These are phyloP conservation scores for Arenicola marina DNA, from an alignment of 2,888 invertebrate species.

Conservation along the genomic window DNA sequence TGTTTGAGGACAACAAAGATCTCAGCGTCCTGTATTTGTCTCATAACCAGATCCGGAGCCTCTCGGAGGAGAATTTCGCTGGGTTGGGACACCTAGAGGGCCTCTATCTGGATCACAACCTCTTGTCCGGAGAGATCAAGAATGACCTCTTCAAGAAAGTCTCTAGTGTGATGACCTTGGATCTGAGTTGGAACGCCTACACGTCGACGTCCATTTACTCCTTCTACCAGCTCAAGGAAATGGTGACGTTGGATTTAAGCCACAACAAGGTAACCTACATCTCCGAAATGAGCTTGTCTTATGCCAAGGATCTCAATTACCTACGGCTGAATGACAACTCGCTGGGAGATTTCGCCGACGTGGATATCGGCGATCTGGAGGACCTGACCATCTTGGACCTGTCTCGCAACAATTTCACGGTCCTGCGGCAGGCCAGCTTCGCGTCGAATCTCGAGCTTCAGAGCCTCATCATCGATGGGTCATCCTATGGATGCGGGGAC, in stretches of 20 bases:
- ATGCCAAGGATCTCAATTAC: neutral
- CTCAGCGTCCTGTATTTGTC: neutral
- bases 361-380: neutral
- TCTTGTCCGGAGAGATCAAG: neutral
- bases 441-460: no score
- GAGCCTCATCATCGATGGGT: no score
- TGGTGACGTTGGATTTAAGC: neutral
- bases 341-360: neutral
- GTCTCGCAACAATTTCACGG: neutral
- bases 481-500: no score
- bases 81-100: neutral
- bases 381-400: neutral
- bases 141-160: neutral
- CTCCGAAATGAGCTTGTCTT: neutral
- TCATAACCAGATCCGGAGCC: neutral
- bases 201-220: neutral
- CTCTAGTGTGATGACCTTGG: neutral
- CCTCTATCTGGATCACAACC: neutral
- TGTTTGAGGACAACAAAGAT: neutral
- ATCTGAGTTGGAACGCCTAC: neutral
- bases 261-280: neutral
- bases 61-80: neutral
- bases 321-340: neutral
- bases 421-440: no score
- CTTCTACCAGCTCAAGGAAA: neutral